Evolutionary conservation across 2,797 vertebrate genomes (phyloP), one percentile per base, ranked within the genome.

Genomic region (Hoplostethus mediterraneus): DNA sequence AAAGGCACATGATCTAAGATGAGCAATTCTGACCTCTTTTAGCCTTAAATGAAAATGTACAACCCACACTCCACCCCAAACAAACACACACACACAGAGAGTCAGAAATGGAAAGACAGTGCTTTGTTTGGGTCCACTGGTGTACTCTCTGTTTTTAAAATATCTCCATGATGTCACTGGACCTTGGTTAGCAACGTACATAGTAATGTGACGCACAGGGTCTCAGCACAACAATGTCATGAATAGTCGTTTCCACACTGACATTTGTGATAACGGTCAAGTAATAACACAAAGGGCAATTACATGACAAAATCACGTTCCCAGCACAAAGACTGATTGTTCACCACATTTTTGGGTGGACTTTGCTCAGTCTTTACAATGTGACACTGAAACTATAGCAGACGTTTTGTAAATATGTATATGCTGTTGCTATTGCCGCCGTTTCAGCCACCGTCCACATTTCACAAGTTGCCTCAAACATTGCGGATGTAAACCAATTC

Each of bases 241-340:
- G 63, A 80, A 38, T 60, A 56, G 77, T 79, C 58, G 63, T 83
- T 89, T 83, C 81, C 83, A 67, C 58, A 57, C 52, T 71, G 77
- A 81, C 83, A 85, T 90, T 89, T 84, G 80, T 31, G 5, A 45
- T 55, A 54, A 38, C 17, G 63, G 64, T 62, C 30, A 42, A 59
- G 45, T 63, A 67, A 71, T 33, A 56, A 71, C 76, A 82, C 82
- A 87, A 85, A 59, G 67, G 44, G 47, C 36, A 2, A 63, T 42
- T 83, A 68, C 58, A 47, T 33, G 42, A 63, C 60, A 1, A 80
- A 78, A 68, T 53, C 5, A 1, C 66, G 63, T 80, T 72, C 13
- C 69, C 47, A 70, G 68, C 51, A 40, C 31, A 52, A 40, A 62
- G 54, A 70, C 30, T 33, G 55, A 59, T 73, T 89, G 71, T 85